These are phyloP conservation scores for Drosophila mulleri DNA, from an alignment of 2,888 invertebrate species.

Conservation along the genomic window DNA sequence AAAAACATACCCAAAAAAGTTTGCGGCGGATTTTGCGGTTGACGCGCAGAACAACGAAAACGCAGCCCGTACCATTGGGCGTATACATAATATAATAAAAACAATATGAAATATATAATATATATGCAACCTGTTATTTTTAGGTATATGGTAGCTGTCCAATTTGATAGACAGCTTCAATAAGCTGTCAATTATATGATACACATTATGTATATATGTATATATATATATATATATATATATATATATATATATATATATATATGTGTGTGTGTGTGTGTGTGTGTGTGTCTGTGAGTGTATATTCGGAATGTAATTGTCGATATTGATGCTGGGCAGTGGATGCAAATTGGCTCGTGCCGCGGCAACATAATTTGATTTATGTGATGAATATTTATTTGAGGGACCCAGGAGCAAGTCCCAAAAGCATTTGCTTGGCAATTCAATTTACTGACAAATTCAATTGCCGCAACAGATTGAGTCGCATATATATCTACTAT, in stretches of 20 bases:
- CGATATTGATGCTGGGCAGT: slow-evolving; percentile 4
- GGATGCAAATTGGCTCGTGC: slow-evolving; percentile 54
- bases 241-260: background rate
- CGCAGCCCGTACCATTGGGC: background rate
- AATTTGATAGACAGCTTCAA: slow-evolving; percentile 26
- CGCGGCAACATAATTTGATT: slow-evolving; percentile 52
- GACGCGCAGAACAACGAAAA: slow-evolving; percentile 1
- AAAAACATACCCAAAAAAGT: slow-evolving; percentile 7
- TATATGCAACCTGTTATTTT: background rate
- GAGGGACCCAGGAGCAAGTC: background rate
- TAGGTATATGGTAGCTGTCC: slow-evolving; percentile 11
- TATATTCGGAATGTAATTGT: slow-evolving; percentile 22
- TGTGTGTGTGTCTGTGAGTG: background rate
- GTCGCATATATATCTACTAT: background rate
- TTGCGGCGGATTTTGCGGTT: slow-evolving; percentile 4
- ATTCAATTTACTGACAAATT: slow-evolving; percentile 51
- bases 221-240: background rate
- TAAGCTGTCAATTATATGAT: slow-evolving; percentile 35
- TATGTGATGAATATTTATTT: slow-evolving; percentile 23
- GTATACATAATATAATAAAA: slow-evolving; percentile 9
- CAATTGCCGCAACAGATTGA: slow-evolving; percentile 47
- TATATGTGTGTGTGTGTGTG: background rate
- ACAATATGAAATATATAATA: slow-evolving; percentile 3
- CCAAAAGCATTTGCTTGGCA: slow-evolving; percentile 20
- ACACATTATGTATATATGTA: slow-evolving; percentile 11